Evolutionary conservation across 2,113 vertebrate genomes (phyloP).

Genomic region (Atractosteus spatula): DNA sequence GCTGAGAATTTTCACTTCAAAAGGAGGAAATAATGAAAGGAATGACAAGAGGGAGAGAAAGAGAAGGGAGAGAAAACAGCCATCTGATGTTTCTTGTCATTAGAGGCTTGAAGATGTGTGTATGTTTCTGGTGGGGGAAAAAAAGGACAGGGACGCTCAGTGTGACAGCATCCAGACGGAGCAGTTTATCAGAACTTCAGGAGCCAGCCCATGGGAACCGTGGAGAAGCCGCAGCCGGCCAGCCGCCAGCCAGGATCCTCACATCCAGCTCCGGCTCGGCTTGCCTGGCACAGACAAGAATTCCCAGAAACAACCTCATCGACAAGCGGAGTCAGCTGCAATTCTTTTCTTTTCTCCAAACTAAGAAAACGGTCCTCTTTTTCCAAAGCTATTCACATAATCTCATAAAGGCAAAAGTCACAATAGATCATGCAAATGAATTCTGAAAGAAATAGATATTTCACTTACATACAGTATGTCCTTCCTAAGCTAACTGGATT

Average conservation of each 20-base stretch:
- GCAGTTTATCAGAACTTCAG: conserved; percentile 55
- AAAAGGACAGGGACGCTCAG: conserved; percentile 47
- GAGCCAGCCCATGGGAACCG: conserved; percentile 58
- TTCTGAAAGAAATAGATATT: too few relatives aligned
- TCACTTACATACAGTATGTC: too few relatives aligned
- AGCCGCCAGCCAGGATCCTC: conserved; percentile 50
- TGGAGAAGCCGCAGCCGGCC: conserved; percentile 9
- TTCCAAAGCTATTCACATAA: conserved; percentile 58
- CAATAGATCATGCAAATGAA: too few relatives aligned
- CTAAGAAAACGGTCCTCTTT: conserved; percentile 36
- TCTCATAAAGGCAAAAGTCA: conserved; percentile 44
- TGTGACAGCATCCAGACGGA: conserved; percentile 60
- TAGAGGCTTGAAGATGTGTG: conserved; percentile 56
- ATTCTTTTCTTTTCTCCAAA: conserved; percentile 36
- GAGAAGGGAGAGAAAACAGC: conserved; percentile 33
- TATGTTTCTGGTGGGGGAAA: conserved; percentile 63
- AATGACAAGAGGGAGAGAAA: conserved; percentile 63
- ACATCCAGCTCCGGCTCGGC: conserved; percentile 46
- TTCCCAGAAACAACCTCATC: too few relatives aligned
- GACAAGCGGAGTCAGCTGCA: too few relatives aligned
- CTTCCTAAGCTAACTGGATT: too few relatives aligned
- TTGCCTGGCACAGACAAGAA: too few relatives aligned
- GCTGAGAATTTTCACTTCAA: conserved; percentile 66
- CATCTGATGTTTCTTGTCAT: conserved; percentile 52
- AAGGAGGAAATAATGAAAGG: conserved; percentile 69